phyloP scores from a whole-genome alignment of 2,113 vertebrate genomes.

The Acanthochromis polyacanthus region DNA sequence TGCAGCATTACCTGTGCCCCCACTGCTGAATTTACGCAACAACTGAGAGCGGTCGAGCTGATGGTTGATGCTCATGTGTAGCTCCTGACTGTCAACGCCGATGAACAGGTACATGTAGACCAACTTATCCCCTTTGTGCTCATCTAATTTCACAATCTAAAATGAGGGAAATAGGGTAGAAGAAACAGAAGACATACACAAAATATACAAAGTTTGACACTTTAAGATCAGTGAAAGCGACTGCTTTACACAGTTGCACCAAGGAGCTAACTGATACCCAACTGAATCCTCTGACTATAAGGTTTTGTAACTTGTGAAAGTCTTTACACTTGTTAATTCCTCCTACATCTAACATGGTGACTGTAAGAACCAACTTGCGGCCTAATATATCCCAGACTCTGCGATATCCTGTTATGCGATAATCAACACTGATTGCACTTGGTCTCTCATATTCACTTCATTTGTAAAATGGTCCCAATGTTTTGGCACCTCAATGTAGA shows the following conservation, averaged over 20 bases:
- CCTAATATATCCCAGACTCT: too few relatives aligned
- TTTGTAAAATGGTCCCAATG: too few relatives aligned
- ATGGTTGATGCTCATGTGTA: constrained; percentile 87
- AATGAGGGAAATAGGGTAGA: background rate
- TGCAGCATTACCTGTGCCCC: constrained; percentile 43
- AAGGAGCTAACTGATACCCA: background rate
- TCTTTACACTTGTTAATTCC: too few relatives aligned
- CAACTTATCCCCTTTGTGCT: constrained; percentile 77
- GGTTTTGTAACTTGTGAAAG: too few relatives aligned
- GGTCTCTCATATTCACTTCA: too few relatives aligned
- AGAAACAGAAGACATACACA: background rate
- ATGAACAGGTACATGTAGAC: constrained; percentile 89
- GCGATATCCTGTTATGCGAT: too few relatives aligned
- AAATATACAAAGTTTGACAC: background rate
- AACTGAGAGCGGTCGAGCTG: constrained; percentile 87
- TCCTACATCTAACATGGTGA: too few relatives aligned
- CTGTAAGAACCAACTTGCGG: too few relatives aligned
- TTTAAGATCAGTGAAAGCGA: background rate
- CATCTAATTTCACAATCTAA: constrained; percentile 89
- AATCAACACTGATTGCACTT: too few relatives aligned
- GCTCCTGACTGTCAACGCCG: constrained; percentile 80
- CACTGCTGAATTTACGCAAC: constrained; percentile 67
- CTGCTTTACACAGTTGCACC: constrained; percentile 1
- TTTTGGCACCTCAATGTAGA: too few relatives aligned
- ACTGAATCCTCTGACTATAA: too few relatives aligned